Base-by-base conservation (phyloP, 2,113 vertebrate species). In the Syngnathus floridae region DNA sequence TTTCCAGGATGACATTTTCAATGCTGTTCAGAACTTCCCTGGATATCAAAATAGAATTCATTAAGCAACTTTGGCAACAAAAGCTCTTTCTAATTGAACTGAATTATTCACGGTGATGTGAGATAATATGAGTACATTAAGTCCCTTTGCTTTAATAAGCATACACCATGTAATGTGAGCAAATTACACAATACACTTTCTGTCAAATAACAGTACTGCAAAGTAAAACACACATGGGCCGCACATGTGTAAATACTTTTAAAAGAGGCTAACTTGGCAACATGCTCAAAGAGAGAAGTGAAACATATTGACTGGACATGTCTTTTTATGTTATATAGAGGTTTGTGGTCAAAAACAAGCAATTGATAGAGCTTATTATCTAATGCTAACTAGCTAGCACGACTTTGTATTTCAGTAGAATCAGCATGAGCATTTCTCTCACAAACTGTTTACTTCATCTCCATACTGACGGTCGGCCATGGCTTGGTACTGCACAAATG, bases 1-100 rank as follows among this genome's bases (percentile, higher is more conserved):
- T 66, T 56, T 86, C 90, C 37, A 92, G 77, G 73, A 96, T 89
- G 62, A 95, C 73, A 21, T 89, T 90, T 90, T 98, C 95, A 81
- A 97, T 95, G 36, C 88, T 86, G 31, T 71, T 80, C 67, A 98
- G 86, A 85, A 94, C 88, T 48, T 93, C 89, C 77, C 84, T 82
- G 86, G 81, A 89, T 89, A 72, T 5, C 14, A 64, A 37, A 26
- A 41, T 7, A 46, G 7, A 62, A 16, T n/a, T 8, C 38, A 36
- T 3, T 38, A 19, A 31, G 9, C 19, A 72, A 41, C 3, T 49
- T 31, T 4, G 6, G 1, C 9, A 22, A 22, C n/a, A 52, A 6
- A 31, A 7, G 11, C 16, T 35, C 14, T 17, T 56, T 14, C 13
- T 4, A 26, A 54, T 31, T 16, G 54, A 10, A 14, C 14, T 17